Evolutionary conservation across 2,113 vertebrate species (phyloP), one percentile per base, ranked within the genome.

Genomic region (Clarias macrocephalus): DNA sequence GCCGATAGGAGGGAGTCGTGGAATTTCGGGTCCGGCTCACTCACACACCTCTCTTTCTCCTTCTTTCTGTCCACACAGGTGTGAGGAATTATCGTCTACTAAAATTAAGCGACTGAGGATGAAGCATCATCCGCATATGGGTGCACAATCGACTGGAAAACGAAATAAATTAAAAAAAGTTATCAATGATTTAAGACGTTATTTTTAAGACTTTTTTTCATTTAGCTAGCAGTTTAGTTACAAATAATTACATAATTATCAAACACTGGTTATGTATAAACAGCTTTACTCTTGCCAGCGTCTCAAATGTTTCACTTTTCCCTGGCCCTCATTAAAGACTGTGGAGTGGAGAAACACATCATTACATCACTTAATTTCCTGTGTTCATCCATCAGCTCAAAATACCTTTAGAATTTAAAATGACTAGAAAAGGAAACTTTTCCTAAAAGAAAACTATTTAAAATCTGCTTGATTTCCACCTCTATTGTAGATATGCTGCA

Each of bases 1-100:
- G 86, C 89, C 87, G 83, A 89, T 85, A 89, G 88, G 89, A 92
- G 88, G 91, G 85, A 89, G 86, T 82, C 66, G 83, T 88, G 89
- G 91, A 92, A 91, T 90, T 89, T 91, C 83, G 3, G 76, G 9
- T n/a, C 42, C 73, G 2, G 42, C 42, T 54, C 48, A 25, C 23
- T 76, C 73, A 76, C 73, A 76, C 73, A n/a, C 73, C 19, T 57
- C 77, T 60, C 16, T 80, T 80, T 80, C 28, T 60, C 30, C 56
- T 80, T 12, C 77, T 59, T 80, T 80, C 56, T 33, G 18, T 80
- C 28, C 28, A 80, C 54, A 59, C 77, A 21, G 77, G 77, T 60
- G 77, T 54, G 48, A 54, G 73, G 73, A 76, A 66, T 66, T 3
- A 66, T 16, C 15, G 65, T 6, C 65, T 28, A 48, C 15, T 30